phyloP scores from a whole-genome alignment of 2,888 invertebrate genomes.

The Drosophila infuscata region DNA sequence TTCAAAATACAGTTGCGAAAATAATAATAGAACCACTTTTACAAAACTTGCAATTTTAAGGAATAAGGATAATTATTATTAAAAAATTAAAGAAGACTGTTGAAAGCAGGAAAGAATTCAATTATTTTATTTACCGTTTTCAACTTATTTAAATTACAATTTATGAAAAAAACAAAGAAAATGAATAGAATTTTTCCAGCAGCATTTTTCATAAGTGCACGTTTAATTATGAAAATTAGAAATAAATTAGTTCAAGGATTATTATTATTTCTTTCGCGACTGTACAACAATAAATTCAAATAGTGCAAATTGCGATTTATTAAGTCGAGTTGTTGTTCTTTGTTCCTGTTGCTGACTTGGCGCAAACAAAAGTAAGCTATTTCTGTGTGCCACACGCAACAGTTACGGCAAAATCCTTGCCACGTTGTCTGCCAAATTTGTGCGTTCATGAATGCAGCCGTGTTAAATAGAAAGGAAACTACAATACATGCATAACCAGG shows the following conservation, averaged over 20 bases:
- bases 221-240: neutral
- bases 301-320: neutral
- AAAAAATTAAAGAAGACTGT: neutral
- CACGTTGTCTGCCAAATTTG: slow-evolving; percentile 69
- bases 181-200: no score
- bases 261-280: neutral
- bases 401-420: slow-evolving; percentile 64
- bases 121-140: no score
- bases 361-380: slow-evolving; percentile 46
- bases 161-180: no score
- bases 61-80: neutral
- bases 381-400: slow-evolving; percentile 34
- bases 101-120: no score
- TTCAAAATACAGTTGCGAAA: neutral
- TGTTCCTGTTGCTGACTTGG: slow-evolving; percentile 39
- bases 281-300: neutral
- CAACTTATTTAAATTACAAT: no score
- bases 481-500: slow-evolving; percentile 75
- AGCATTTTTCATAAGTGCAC: neutral
- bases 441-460: slow-evolving; percentile 71
- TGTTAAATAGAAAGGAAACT: slow-evolving; percentile 68
- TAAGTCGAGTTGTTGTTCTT: slow-evolving; percentile 15
- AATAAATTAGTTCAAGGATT: no score
- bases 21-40: neutral
- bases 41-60: neutral